Base-by-base conservation (phyloP, 2,113 vertebrate genomes). In the Phalacrocorax pelagicus region DNA sequence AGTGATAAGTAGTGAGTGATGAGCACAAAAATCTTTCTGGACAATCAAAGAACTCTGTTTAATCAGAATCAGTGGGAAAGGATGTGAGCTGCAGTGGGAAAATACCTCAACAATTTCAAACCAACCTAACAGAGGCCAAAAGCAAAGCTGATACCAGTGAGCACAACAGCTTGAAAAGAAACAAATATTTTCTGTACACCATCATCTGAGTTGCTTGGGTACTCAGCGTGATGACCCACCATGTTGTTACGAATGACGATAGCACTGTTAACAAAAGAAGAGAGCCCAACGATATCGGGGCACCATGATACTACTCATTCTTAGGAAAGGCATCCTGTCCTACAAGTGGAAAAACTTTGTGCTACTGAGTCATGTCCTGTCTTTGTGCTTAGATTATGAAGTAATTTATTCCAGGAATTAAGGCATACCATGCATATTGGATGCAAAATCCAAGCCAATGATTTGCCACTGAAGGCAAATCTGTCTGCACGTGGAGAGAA, bases 381-480 rank as follows among this genome's bases (percentile, higher is more conserved):
- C 42, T 59, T 55, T 88, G 27, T 90, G 47, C 55, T 96, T 72
- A 81, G 74, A 75, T 93, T 54, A 62, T 81, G 67, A 95, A 90
- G 78, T 81, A 91, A 85, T 58, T 86, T 44, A 8, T 89, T 89
- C 61, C 67, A 96, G 94, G 91, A 71, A 74, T 77, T 58, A 82
- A 80, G 81, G 77, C 52, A 44, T 66, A 75, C 19, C 2, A 0
- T 38, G 27, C 46, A 17, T 70, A 92, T 14, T 81, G 69, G 81
- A 92, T 26, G 15, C 69, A 92, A 96, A 91, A 96, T 77, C 74
- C 42, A 82, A 81, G 63, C 29, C 75, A 86, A 24, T 85, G 75
- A 90, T 92, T n/a, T 89, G 54, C 74, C 77, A 80, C 74, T 78
- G 89, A 94, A 82, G 62, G 80, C 52, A 96, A 94, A 91, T 62